These are phyloP conservation scores for Eutrigla gurnardus DNA, from an alignment of 2,797 vertebrate species.

Conservation along the genomic window DNA sequence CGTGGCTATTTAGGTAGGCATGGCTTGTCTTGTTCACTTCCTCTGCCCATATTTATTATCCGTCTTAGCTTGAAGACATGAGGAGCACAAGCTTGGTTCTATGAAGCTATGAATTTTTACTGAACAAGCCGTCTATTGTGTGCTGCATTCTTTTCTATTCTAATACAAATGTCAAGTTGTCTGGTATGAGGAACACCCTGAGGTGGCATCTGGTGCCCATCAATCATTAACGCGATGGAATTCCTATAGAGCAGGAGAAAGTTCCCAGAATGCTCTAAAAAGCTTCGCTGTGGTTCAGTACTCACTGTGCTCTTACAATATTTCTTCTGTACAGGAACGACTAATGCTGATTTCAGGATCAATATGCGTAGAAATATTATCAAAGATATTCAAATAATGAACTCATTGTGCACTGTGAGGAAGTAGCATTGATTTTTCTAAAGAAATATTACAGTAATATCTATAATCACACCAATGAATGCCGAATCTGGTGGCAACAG, in stretches of 20 bases:
- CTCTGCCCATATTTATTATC: background rate
- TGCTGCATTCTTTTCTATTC: conserved; percentile 35
- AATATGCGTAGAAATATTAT: background rate
- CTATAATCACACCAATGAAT: background rate
- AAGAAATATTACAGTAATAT: background rate
- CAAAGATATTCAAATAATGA: background rate
- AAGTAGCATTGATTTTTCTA: background rate
- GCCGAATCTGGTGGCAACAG: background rate
- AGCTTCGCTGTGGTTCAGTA: background rate
- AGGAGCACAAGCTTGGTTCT: background rate
- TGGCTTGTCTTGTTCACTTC: background rate
- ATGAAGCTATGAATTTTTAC: background rate
- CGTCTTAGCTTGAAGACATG: background rate
- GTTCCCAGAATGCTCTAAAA: conserved; percentile 14
- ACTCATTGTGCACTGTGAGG: background rate
- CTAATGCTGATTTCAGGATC: background rate
- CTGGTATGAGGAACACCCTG: conserved; percentile 63
- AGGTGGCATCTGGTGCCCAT: conserved; percentile 55
- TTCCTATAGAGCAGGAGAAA: conserved; percentile 27
- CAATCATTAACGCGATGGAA: conserved; percentile 57
- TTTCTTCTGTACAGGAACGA: background rate
- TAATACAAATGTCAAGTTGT: conserved; percentile 35
- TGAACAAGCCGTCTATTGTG: conserved; percentile 33
- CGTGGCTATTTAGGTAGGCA: background rate
- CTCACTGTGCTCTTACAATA: background rate